phyloP scores from a whole-genome alignment of 2,113 vertebrate species.

The mouse (Mus musculus) region DNA sequence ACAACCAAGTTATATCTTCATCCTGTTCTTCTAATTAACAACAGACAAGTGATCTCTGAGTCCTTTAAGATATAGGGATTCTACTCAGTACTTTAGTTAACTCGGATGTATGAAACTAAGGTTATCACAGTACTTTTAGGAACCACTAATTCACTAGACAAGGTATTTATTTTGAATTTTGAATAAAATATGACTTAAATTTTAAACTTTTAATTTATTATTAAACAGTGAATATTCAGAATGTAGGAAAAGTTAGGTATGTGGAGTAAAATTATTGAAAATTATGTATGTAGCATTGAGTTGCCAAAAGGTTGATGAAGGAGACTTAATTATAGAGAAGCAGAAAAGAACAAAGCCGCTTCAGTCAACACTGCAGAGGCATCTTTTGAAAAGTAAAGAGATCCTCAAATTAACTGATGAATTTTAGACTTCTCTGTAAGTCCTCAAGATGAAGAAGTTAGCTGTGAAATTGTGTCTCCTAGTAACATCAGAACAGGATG shows the following conservation, averaged over 20 bases:
- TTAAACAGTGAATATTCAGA: not conserved
- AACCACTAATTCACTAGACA: not conserved
- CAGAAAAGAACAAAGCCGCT: not conserved
- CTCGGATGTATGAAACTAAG: not conserved
- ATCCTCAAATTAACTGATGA: not conserved
- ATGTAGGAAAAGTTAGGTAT: not conserved
- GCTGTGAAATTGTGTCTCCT: not conserved
- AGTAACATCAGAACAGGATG: not conserved
- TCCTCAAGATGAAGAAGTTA: not conserved
- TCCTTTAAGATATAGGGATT: not conserved
- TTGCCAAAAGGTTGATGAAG: not conserved
- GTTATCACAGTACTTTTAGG: not conserved
- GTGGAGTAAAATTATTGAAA: not conserved
- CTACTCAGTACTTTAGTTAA: not conserved
- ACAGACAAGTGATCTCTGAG: not conserved
- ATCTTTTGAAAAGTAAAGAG: not conserved
- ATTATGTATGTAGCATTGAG: not conserved
- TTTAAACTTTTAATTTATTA: not conserved
- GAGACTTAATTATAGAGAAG: not conserved
- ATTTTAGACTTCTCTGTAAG: not conserved
- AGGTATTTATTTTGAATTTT: conserved; percentile 31
- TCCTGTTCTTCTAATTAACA: not conserved
- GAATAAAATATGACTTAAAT: not conserved
- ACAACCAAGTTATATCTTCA: not conserved
- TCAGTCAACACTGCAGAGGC: not conserved